phyloP scores from a whole-genome alignment of 2,797 vertebrate species.

The Amblyraja radiata region DNA sequence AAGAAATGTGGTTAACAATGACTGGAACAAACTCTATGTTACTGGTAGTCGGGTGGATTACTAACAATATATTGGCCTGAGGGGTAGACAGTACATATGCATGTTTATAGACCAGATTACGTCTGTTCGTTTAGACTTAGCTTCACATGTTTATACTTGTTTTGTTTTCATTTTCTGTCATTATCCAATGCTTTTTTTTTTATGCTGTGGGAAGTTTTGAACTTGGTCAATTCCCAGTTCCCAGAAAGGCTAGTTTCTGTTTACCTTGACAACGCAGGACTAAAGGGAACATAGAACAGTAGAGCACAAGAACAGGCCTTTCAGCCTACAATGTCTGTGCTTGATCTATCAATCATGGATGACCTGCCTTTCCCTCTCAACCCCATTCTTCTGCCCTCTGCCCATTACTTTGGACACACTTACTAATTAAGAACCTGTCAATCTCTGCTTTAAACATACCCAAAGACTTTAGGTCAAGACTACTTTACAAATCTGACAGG shows the following conservation, averaged over 20 bases:
- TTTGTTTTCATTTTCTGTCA: background rate
- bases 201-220: background rate
- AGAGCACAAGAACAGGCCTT: too few relatives aligned
- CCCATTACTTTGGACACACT: too few relatives aligned
- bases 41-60: background rate
- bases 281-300: too few relatives aligned
- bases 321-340: too few relatives aligned
- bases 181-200: background rate
- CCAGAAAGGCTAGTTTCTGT: background rate
- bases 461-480: too few relatives aligned
- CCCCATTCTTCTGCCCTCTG: too few relatives aligned
- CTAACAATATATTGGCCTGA: background rate
- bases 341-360: too few relatives aligned
- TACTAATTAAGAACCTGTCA: too few relatives aligned
- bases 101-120: background rate
- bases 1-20: background rate
- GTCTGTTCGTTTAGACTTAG: background rate
- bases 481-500: too few relatives aligned
- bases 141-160: background rate
- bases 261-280: background rate
- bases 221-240: background rate
- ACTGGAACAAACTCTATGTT: background rate
- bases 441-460: too few relatives aligned
- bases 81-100: background rate
- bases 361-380: too few relatives aligned